Percentiles rank a stretch among this genome's conserved stretches.
phyloP scores from a whole-genome alignment of 2,888 invertebrate genomes.

The Temnothorax unifasciatus region DNA sequence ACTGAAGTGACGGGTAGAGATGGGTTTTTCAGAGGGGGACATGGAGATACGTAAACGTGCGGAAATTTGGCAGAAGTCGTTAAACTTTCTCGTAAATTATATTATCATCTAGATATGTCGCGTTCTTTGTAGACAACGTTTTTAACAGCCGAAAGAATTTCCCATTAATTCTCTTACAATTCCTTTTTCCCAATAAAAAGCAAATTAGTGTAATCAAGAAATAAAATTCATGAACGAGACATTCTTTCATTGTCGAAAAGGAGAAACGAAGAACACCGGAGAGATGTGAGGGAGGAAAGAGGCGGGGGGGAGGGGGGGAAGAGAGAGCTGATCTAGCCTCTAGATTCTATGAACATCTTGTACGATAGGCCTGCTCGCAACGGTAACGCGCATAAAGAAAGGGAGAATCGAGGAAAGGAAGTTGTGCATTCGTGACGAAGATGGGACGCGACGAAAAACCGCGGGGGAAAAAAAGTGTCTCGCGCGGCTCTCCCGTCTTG shows the following conservation, averaged over 20 bases:
- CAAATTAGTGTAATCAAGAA: background rate
- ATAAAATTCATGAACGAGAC: background rate
- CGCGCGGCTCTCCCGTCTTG: conserved; percentile 59
- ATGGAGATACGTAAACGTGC: conserved; percentile 12
- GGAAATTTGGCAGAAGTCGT: conserved; percentile 33
- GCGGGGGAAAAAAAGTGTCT: conserved; percentile 51
- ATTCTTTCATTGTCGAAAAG: background rate
- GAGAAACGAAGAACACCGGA: conserved; percentile 1
- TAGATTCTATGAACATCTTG: conserved; percentile 56
- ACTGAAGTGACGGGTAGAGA: conserved; percentile 10
- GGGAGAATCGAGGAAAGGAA: conserved; percentile 48
- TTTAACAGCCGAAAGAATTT: conserved; percentile 18
- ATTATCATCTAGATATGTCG: conserved; percentile 52
- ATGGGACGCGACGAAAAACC: conserved; percentile 67
- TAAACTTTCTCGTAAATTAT: conserved; percentile 23
- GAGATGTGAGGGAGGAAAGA: background rate
- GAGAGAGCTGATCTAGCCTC: conserved; percentile 45
- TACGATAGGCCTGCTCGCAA: conserved; percentile 65
- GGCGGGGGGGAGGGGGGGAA: background rate
- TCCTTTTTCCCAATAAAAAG: background rate
- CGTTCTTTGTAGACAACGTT: conserved; percentile 41
- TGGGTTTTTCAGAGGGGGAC: background rate
- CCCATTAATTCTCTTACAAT: background rate
- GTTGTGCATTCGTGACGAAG: conserved; percentile 78
- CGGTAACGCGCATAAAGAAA: conserved; percentile 42